A percentile compares a stretch with the other conserved stretches of the same genome.
These are phyloP conservation scores for Anoura caudifer DNA, from an alignment of 2,113 vertebrate genomes.

Conservation along the genomic window DNA sequence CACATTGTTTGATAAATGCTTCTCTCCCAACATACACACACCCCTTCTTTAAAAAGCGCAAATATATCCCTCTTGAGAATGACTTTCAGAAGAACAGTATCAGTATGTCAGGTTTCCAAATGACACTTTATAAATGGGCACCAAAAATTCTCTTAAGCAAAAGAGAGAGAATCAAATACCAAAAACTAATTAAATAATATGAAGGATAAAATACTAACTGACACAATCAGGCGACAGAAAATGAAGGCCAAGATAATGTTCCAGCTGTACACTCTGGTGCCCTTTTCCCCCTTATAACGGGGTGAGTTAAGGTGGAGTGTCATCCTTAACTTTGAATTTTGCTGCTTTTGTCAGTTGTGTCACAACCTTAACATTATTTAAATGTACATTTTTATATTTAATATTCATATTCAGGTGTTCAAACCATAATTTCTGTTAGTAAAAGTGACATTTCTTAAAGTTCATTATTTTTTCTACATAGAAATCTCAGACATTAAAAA, in stretches of 20 bases:
- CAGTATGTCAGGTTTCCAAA: conserved; percentile 20
- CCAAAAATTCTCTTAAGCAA: conserved; percentile 46
- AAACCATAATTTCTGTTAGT: conserved; percentile 84
- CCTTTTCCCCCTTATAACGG: conserved; percentile 47
- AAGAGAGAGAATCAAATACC: conserved; percentile 56
- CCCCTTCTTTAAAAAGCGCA: background rate
- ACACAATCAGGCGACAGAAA: conserved; percentile 39
- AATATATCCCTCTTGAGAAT: background rate
- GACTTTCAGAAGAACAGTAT: background rate
- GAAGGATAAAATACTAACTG: conserved; percentile 16
- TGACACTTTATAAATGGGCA: conserved; percentile 14
- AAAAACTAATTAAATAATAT: conserved; percentile 55
- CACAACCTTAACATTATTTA: conserved; percentile 81
- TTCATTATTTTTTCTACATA: conserved; percentile 83
- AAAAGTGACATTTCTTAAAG: conserved; percentile 87
- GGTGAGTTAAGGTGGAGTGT: conserved; percentile 73
- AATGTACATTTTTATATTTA: conserved; percentile 80
- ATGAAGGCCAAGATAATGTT: background rate
- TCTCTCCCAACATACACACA: background rate
- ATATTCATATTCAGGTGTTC: conserved; percentile 81
- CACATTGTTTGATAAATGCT: background rate
- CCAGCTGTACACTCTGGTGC: conserved; percentile 12
- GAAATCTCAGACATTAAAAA: conserved; percentile 79
- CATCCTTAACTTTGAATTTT: conserved; percentile 79
- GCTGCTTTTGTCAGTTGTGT: conserved; percentile 79